phyloP scores from a whole-genome alignment of 1,140 invertebrate species.

The Dryas iulia region DNA sequence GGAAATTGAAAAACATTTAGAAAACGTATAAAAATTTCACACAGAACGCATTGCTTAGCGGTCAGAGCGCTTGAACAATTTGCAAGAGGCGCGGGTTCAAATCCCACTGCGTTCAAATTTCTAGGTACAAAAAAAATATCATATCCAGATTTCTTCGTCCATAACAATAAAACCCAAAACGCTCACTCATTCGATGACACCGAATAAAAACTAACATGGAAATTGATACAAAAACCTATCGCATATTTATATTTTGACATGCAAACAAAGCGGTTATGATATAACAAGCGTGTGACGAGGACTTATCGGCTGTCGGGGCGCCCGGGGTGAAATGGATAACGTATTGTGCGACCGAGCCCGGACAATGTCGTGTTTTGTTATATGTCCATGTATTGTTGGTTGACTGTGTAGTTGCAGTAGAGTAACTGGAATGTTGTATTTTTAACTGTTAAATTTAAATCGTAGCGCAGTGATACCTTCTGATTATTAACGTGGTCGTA shows the following conservation, averaged over 20 bases:
- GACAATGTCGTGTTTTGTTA: constrained; percentile 15
- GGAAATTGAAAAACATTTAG: too few relatives aligned
- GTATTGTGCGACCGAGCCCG: constrained; percentile 1
- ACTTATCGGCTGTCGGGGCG: constrained; percentile 15
- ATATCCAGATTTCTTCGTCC: too few relatives aligned
- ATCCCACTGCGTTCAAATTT: too few relatives aligned
- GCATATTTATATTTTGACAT: constrained; percentile 1
- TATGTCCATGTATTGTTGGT: not conserved
- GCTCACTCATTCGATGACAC: not conserved
- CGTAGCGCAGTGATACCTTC: too few relatives aligned
- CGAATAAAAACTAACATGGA: not conserved
- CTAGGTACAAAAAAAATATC: too few relatives aligned
- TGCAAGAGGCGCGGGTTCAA: too few relatives aligned
- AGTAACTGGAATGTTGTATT: not conserved
- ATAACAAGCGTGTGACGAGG: constrained; percentile 19
- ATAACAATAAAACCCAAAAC: not conserved
- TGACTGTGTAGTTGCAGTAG: not conserved
- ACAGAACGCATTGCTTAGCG: too few relatives aligned
- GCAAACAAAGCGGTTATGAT: constrained; percentile 15
- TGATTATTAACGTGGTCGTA: too few relatives aligned
- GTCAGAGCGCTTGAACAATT: too few relatives aligned
- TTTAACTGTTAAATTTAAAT: not conserved
- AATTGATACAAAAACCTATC: constrained; percentile 3
- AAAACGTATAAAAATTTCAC: too few relatives aligned
- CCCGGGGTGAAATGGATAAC: constrained; percentile 19